Conservation (phyloP, 2,113 vertebrate species). For the Brienomyrus brachyistius region DNA sequence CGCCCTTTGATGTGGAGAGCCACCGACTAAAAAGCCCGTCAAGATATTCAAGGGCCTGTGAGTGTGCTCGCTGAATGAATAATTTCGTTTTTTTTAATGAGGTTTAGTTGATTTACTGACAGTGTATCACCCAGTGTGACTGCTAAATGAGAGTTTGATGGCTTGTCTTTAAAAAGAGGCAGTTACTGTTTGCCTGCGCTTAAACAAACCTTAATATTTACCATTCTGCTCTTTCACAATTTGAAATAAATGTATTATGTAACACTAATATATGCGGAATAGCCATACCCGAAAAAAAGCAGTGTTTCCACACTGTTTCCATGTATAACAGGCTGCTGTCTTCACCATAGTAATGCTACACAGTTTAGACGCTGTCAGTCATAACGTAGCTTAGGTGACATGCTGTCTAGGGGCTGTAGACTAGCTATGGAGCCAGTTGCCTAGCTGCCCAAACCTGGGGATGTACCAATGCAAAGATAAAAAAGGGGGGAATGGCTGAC, state of each 20-base stretch:
- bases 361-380: neutral
- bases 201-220: neutral
- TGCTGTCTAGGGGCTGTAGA: neutral
- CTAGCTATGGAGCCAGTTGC: neutral
- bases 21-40: neutral
- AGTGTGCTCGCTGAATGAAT: neutral
- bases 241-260: neutral
- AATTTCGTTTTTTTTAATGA: neutral
- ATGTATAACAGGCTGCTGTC: neutral
- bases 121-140: neutral
- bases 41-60: neutral
- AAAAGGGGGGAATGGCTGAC: neutral
- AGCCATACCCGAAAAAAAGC: neutral
- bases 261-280: neutral
- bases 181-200: neutral
- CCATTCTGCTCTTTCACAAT: neutral
- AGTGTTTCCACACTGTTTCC: neutral
- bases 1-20: slow-evolving; percentile 1
- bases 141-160: slow-evolving; percentile 2
- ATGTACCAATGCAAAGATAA: neutral
- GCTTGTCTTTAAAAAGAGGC: neutral
- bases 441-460: neutral
- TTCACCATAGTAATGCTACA: neutral
- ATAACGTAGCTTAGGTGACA: neutral
- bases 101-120: neutral